Percentiles rank a stretch among this genome's conserved stretches.
Evolutionary conservation across 2,113 vertebrate species (phyloP).

Genomic region (Tyrannus savana): DNA sequence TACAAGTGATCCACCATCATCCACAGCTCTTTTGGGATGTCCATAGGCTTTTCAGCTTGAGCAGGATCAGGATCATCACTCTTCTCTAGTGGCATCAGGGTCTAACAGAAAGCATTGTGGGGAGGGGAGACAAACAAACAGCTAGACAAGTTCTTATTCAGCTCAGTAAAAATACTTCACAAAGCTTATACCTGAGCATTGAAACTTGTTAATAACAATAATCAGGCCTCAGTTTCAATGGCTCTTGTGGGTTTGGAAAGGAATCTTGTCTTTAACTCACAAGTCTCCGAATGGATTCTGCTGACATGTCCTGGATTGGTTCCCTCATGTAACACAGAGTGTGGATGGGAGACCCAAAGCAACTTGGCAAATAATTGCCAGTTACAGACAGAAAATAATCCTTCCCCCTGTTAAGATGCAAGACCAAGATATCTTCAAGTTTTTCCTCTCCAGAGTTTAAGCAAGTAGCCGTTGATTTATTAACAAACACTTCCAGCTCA

Average conservation of each 20-base stretch:
- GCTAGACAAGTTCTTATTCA: not conserved
- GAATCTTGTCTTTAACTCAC: slow-evolving; percentile 75
- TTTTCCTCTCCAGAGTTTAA: slow-evolving; percentile 86
- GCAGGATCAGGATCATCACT: slow-evolving; percentile 25
- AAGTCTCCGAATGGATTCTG: slow-evolving; percentile 78
- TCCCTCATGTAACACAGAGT: slow-evolving; percentile 85
- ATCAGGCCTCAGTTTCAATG: not conserved
- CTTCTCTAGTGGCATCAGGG: slow-evolving; percentile 63
- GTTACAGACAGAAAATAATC: slow-evolving; percentile 93
- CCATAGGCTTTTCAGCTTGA: slow-evolving; percentile 80
- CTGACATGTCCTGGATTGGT: slow-evolving; percentile 88
- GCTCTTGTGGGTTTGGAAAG: not conserved
- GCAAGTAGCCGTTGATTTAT: slow-evolving; percentile 86
- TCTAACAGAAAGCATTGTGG: slow-evolving; percentile 58
- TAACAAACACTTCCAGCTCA: slow-evolving; percentile 93
- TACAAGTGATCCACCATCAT: slow-evolving; percentile 96
- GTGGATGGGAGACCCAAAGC: slow-evolving; percentile 88
- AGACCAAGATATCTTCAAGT: slow-evolving; percentile 94
- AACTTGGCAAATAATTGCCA: slow-evolving; percentile 93
- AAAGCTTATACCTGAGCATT: not conserved
- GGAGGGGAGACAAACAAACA: not conserved
- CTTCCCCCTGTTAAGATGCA: slow-evolving; percentile 90
- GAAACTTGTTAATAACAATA: not conserved
- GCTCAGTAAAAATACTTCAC: not conserved
- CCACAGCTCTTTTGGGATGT: slow-evolving; percentile 95